phyloP scores from a whole-genome alignment of 2,888 invertebrate species.

The Anarsia innoxiella region DNA sequence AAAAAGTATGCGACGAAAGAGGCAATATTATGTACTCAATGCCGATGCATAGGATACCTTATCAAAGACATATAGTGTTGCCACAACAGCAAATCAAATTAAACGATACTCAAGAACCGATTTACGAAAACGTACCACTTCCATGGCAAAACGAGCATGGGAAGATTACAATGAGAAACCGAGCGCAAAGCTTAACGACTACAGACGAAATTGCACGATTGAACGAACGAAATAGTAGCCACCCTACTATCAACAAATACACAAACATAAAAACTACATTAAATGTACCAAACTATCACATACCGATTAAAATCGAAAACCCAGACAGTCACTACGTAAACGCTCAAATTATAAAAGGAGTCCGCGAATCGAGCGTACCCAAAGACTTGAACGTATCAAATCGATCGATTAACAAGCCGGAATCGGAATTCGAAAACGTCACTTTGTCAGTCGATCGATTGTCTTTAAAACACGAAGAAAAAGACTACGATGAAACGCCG shows the following conservation, averaged over 20 bases:
- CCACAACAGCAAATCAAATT: conserved; percentile 57
- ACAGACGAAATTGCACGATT: conserved; percentile 77
- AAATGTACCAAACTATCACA: conserved; percentile 26
- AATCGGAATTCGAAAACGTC: conserved; percentile 43
- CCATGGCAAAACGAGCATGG: conserved; percentile 74
- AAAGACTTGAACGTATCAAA: conserved; percentile 43
- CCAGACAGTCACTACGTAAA: conserved; percentile 61
- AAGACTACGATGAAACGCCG: conserved; percentile 58
- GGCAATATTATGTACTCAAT: conserved; percentile 79
- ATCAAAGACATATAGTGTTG: conserved; percentile 65
- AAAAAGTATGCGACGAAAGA: conserved; percentile 77
- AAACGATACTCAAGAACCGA: conserved; percentile 79
- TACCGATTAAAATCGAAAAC: conserved; percentile 31
- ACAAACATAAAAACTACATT: conserved; percentile 29
- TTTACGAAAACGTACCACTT: conserved; percentile 87
- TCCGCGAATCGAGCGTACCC: conserved; percentile 52
- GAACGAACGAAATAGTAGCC: conserved; percentile 57
- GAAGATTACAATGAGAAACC: conserved; percentile 44
- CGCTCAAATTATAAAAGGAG: conserved; percentile 63
- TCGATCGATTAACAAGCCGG: conserved; percentile 36
- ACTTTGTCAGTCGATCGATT: conserved; percentile 43
- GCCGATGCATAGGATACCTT: conserved; percentile 67
- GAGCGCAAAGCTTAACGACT: conserved; percentile 82
- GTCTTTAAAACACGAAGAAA: conserved; percentile 46
- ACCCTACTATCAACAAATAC: conserved; percentile 45